Percentiles rank a stretch among this genome's conserved stretches.
Conservation (phyloP, 2,888 invertebrate species). For the Orthosia cruda region DNA sequence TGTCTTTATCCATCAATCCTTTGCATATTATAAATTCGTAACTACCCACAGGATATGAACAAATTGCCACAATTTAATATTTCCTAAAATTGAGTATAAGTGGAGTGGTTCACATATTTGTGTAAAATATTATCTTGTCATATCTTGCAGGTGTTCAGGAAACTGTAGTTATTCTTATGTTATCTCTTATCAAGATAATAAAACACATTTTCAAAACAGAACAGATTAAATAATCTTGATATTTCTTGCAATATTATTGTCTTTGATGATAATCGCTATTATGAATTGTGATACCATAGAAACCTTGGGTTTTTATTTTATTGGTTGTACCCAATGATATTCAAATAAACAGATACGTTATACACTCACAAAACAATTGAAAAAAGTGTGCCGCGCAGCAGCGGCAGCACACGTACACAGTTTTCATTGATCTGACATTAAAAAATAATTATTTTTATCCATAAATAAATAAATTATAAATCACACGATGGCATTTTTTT, state of each 20-base stretch:
- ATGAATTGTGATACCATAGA: conserved; percentile 12
- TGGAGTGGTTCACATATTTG: conserved; percentile 17
- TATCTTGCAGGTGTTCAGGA: conserved; percentile 62
- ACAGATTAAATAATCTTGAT: conserved; percentile 37
- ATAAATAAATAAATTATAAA: too few relatives aligned
- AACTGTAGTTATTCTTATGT: conserved; percentile 26
- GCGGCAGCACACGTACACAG: too few relatives aligned
- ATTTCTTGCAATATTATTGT: conserved; percentile 18
- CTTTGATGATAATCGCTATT: neutral
- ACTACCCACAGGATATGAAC: neutral
- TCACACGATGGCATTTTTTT: too few relatives aligned
- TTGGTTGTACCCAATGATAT: too few relatives aligned
- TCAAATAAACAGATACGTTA: too few relatives aligned
- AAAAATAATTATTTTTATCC: too few relatives aligned
- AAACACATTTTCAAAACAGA: conserved; percentile 14
- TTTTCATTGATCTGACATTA: too few relatives aligned
- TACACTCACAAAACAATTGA: too few relatives aligned
- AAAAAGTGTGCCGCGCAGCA: too few relatives aligned
- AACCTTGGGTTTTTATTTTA: neutral
- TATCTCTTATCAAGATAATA: conserved; percentile 47
- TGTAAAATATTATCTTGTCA: conserved; percentile 27
- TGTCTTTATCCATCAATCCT: too few relatives aligned
- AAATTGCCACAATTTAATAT: conserved; percentile 5
- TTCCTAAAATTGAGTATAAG: neutral
- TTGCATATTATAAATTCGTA: too few relatives aligned